These are phyloP conservation scores for Dissostichus mawsoni DNA, from an alignment of 2,113 vertebrate genomes.

Conservation along the genomic window DNA sequence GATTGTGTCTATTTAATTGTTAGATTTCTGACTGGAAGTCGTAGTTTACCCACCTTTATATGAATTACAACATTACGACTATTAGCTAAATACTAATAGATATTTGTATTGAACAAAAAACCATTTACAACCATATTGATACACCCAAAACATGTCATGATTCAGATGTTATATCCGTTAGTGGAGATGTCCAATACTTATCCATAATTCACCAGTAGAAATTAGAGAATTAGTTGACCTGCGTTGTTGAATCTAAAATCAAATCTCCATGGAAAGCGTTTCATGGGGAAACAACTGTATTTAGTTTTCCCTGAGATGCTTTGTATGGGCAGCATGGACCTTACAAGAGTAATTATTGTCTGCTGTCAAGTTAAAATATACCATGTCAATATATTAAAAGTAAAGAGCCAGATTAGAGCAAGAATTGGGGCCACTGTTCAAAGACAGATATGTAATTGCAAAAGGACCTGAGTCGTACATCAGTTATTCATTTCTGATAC, in stretches of 20 bases:
- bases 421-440: not conserved
- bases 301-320: not conserved
- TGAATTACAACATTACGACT: not conserved
- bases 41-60: not conserved
- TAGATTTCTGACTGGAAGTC: not conserved
- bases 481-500: slow-evolving; percentile 47
- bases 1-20: not conserved
- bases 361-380: not conserved
- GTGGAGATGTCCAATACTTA: not conserved
- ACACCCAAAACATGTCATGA: too few species aligned
- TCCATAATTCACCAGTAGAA: not conserved
- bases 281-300: not conserved
- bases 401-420: not conserved
- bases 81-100: not conserved
- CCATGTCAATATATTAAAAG: not conserved
- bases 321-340: too few species aligned
- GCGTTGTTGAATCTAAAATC: not conserved
- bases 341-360: not conserved
- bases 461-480: slow-evolving; percentile 24
- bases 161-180: not conserved
- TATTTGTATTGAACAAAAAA: not conserved
- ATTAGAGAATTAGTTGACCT: not conserved
- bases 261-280: too few species aligned
- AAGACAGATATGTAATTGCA: not conserved
- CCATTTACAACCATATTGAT: not conserved